Evolutionary conservation across 2,113 vertebrate genomes (phyloP), one percentile per base, ranked within the genome.

Genomic region (Thunnus thynnus): DNA sequence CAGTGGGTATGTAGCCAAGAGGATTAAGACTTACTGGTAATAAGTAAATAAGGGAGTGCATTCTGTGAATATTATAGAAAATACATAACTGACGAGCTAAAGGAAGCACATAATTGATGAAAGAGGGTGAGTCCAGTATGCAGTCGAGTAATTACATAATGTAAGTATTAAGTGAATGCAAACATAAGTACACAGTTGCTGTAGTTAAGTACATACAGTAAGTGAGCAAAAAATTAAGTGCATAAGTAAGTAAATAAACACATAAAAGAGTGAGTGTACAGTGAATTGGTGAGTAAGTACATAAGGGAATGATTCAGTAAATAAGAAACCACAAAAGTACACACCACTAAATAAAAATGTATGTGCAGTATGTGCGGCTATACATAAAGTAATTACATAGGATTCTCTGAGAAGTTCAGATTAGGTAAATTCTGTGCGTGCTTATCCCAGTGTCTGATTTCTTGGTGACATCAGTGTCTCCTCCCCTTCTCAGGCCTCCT

Each of bases 381-480:
- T 9, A 25, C 67, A 48, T 70, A n/a, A 41, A 57, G 61, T 25
- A 62, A 51, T 32, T 13, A 47, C 32, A 30, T 0, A 20, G n/a
- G 63, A 18, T 36, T 44, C 13, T 41, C 44, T 62, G 25, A 55
- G 67, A 55, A 20, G 56, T 51, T 86, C 52, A 71, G 5, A 54
- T 78, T 47, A 66, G 75, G 84, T 76, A 74, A 48, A 57, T 51
- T 65, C 18, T 76, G 55, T 81, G 83, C 48, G 47, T 70, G 64
- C 56, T 54, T 60, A 13, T 61, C 36, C 67, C 30, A 1, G 13
- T 47, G 60, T 60, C 41, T 54, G 66, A 69, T 50, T 80, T 79
- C 47, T 72, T 1, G 12, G 72, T 66, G 76, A 76, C 72, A 55
- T 50, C 76, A 70, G 61, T 48, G 57, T 72, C 69, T 64, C 80